Evolutionary conservation across 2,113 vertebrate genomes (phyloP), one percentile per base, ranked within the genome.

Genomic region (Stegastes partitus): DNA sequence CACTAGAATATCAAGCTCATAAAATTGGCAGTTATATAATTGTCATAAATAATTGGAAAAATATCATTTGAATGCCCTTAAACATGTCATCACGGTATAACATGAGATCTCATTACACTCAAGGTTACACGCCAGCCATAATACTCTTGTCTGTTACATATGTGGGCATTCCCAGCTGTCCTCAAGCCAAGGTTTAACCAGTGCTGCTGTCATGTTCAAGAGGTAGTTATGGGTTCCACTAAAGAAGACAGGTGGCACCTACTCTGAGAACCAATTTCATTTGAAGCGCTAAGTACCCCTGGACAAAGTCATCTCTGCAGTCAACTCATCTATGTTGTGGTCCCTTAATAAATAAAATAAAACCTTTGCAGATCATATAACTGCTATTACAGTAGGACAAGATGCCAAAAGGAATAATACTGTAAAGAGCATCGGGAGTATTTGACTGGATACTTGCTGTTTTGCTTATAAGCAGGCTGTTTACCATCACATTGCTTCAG

Each of bases 121-220:
- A 57, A 55, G 68, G 56, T 67, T 66, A 39, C 4, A 37, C 37
- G 55, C 42, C 67, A 84, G 82, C 44, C 71, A 86, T 79, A 88
- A 82, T n/a, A 85, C 59, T 44, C 66, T 74, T 18, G 28, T 71
- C 67, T 86, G 28, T 51, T 70, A 73, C 67, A 69, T 74, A 54
- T 66, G 53, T 26, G 62, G 50, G 87, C 53, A 85, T 88, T 86
- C 75, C 50, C 87, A 90, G 87, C 87, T 80, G 84, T 84, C 62
- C 75, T n/a, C 8, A 6, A 39, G 62, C 68, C 56, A 61, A 11
- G 49, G 66, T 89, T 80, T 65, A 67, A 77, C 31, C 26, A 31
- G 21, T 49, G 55, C 55, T 47, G 18, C 34, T 65, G 23, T 53
- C 15, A 78, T 77, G 71, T 84, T 83, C 47, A 62, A 88, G 22